Conservation (phyloP, 2,888 invertebrate genomes). For the Trisateles emortualis region DNA sequence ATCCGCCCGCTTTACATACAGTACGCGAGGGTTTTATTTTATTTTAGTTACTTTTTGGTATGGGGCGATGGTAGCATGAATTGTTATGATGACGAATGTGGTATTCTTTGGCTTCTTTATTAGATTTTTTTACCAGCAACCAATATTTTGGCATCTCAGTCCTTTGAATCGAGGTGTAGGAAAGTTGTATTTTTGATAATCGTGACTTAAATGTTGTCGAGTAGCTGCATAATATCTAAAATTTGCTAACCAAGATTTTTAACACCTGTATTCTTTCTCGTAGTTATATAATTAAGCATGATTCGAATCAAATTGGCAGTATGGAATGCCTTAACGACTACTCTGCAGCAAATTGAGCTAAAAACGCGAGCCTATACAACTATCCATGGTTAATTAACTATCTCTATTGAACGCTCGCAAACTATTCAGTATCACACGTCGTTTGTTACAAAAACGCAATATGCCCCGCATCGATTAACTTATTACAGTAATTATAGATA, state of each 20-base stretch:
- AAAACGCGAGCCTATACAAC: no score
- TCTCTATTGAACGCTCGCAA: neutral
- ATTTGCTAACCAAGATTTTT: no score
- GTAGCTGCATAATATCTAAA: no score
- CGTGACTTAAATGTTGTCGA: no score
- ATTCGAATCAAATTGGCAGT: no score
- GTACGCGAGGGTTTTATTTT: constrained; percentile 72
- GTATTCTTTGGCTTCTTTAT: no score
- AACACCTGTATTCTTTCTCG: neutral
- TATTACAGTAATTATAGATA: neutral
- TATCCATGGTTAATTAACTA: neutral
- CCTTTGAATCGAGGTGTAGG: no score
- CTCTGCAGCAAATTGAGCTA: neutral
- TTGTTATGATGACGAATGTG: no score
- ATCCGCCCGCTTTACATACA: constrained; percentile 81
- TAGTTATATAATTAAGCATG: no score
- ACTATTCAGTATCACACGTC: neutral
- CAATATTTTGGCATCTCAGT: no score
- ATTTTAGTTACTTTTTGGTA: constrained; percentile 46
- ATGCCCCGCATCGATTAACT: neutral
- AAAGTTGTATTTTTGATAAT: no score
- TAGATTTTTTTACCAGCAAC: no score
- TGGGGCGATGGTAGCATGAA: constrained; percentile 40
- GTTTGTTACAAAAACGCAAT: neutral
- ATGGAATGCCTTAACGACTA: neutral